A percentile compares a stretch with the other conserved stretches of the same genome.
phyloP scores from a whole-genome alignment of 1,140 invertebrate species.

The Drosophila rufa region DNA sequence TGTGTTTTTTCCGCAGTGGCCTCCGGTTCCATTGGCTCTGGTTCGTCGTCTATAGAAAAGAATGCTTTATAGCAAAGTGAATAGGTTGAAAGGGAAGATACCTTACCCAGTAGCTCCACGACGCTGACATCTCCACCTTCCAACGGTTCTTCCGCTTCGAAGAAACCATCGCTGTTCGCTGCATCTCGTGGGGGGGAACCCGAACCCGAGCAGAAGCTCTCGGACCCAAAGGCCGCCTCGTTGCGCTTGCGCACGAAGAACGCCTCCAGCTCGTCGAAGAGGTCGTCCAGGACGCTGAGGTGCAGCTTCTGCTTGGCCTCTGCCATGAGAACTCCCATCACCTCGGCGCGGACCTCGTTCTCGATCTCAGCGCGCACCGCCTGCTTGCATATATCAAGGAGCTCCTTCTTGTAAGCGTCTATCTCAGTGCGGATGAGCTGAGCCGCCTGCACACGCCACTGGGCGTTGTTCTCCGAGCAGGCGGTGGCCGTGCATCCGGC shows the following conservation, averaged over 20 bases:
- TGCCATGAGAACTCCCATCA: constrained; percentile 24
- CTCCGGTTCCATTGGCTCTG: not conserved
- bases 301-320: constrained; percentile 49
- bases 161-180: constrained; percentile 2
- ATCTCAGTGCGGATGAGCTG: constrained; percentile 51
- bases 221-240: constrained; percentile 31
- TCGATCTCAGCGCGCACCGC: constrained; percentile 64
- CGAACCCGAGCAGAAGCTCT: constrained; percentile 37
- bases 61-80: too few species aligned
- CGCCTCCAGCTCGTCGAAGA: constrained; percentile 60
- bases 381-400: constrained; percentile 44
- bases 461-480: constrained; percentile 55
- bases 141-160: not conserved
- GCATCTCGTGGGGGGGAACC: constrained; percentile 8
- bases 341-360: constrained; percentile 54
- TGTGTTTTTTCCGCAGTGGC: not conserved
- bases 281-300: constrained; percentile 49
- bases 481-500: constrained; percentile 19
- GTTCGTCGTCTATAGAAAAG: constrained; percentile 53
- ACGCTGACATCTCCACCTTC: not conserved
- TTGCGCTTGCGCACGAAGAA: constrained; percentile 63
- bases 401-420: constrained; percentile 54
- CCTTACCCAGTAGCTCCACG: constrained; percentile 49
- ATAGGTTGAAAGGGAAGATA: not conserved
- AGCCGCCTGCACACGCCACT: constrained; percentile 57